phyloP scores from a whole-genome alignment of 2,113 vertebrate genomes.

The Thinocorus orbignyianus region DNA sequence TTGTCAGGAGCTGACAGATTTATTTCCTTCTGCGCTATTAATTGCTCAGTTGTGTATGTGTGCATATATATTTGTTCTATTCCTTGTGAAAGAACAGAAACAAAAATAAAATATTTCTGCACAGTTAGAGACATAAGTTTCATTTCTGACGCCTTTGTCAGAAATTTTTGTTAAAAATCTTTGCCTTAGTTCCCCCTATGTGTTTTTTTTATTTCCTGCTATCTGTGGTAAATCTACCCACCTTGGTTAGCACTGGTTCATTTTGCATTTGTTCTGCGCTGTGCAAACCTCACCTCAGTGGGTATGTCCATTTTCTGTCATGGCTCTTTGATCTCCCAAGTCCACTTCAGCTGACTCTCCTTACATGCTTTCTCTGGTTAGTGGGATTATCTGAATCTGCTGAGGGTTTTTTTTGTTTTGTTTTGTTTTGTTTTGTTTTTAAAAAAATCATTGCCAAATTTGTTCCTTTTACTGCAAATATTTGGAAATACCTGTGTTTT shows the following conservation, averaged over 20 bases:
- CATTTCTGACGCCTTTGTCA: not conserved
- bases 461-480: not conserved
- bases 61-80: not conserved
- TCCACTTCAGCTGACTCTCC: not conserved
- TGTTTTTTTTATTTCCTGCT: not conserved
- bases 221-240: not conserved
- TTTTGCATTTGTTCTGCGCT: not conserved
- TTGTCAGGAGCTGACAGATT: not conserved
- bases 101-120: not conserved
- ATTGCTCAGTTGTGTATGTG: not conserved
- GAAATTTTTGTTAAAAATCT: no score
- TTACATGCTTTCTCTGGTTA: not conserved
- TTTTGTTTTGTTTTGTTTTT: no score
- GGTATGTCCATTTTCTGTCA: accelerated
- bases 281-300: not conserved
- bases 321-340: not conserved
- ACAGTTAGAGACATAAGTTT: not conserved
- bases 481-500: not conserved
- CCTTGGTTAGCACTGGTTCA: not conserved
- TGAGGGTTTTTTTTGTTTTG: not conserved
- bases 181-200: not conserved
- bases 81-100: not conserved
- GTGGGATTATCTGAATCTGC: not conserved
- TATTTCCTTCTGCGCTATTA: not conserved
- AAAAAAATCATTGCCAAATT: not conserved